Evolutionary conservation across 2,888 invertebrate genomes (phyloP).

Genomic region (Cecidostiba fungosa): DNA sequence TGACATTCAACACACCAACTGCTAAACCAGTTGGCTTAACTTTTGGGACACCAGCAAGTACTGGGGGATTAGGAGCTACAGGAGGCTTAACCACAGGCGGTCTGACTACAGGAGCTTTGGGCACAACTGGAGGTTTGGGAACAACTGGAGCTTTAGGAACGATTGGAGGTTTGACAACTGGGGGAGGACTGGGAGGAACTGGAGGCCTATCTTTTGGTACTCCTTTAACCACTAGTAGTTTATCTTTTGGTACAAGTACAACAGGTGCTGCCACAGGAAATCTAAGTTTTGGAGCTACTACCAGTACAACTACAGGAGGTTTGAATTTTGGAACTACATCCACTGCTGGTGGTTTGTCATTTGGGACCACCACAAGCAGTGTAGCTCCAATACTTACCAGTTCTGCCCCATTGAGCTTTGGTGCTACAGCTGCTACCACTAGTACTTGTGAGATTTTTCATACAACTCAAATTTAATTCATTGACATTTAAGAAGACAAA

Average conservation of each 20-base stretch:
- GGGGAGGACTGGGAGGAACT: constrained; percentile 71
- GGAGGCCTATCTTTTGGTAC: constrained; percentile 73
- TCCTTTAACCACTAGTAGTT: constrained; percentile 71
- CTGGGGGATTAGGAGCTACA: constrained; percentile 62
- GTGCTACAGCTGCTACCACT: constrained; percentile 63
- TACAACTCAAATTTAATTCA: not conserved
- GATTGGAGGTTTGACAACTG: constrained; percentile 72
- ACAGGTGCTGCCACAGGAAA: constrained; percentile 69
- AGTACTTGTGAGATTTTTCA: constrained; percentile 59
- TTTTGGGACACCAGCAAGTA: constrained; percentile 70
- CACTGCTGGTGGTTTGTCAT: constrained; percentile 64
- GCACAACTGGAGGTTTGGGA: constrained; percentile 61
- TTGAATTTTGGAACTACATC: constrained; percentile 52
- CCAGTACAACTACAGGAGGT: constrained; percentile 67
- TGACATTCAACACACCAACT: constrained; percentile 75
- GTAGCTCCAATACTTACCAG: constrained; percentile 23
- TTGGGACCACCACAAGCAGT: constrained; percentile 48
- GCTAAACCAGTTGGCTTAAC: constrained; percentile 68
- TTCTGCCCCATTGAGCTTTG: constrained; percentile 50
- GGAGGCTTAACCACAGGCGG: constrained; percentile 68
- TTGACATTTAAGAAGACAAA: not conserved
- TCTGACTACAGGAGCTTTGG: constrained; percentile 69
- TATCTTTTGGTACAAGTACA: constrained; percentile 66
- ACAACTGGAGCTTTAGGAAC: constrained; percentile 66
- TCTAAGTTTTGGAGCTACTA: constrained; percentile 65